Evolutionary conservation across 2,113 vertebrate genomes (phyloP).

Genomic region (Danionella cerebrum): DNA sequence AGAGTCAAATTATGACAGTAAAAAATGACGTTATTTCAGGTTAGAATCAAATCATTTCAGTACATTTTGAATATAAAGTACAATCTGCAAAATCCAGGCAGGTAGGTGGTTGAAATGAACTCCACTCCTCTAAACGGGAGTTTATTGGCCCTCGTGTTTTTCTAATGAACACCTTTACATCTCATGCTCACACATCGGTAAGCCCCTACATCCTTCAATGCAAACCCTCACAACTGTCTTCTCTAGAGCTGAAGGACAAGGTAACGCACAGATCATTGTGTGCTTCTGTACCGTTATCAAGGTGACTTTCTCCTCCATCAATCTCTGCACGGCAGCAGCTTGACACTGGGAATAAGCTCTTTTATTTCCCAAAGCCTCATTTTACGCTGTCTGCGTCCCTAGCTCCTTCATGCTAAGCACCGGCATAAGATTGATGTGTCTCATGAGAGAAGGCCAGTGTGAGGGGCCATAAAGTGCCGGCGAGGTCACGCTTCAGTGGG

Average conservation of each 20-base stretch:
- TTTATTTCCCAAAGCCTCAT: slow-evolving; percentile 46
- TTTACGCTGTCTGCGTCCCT: slow-evolving; percentile 34
- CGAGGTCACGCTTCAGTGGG: background rate
- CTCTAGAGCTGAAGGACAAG: slow-evolving; percentile 33
- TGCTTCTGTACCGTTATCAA: slow-evolving; percentile 38
- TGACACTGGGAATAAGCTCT: slow-evolving; percentile 31
- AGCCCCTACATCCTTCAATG: background rate
- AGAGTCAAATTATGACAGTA: no score
- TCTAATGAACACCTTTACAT: background rate
- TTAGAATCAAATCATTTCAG: background rate
- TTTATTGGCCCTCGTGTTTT: background rate
- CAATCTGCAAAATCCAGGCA: background rate
- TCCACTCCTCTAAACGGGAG: background rate
- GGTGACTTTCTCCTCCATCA: slow-evolving; percentile 59
- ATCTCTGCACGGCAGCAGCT: slow-evolving; percentile 29
- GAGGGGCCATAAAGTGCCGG: background rate
- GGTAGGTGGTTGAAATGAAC: background rate
- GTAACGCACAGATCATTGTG: slow-evolving; percentile 27
- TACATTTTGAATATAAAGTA: background rate
- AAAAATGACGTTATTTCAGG: background rate
- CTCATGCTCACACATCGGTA: background rate
- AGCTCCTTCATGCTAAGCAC: slow-evolving; percentile 40
- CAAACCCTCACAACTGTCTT: slow-evolving; percentile 38
- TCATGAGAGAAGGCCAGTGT: background rate
- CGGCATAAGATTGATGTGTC: background rate